A percentile compares a stretch with the other conserved stretches of the same genome.
Evolutionary conservation across 64 coral and sea anemone species (phyloP).

Genomic region (Montipora efflorescens): DNA sequence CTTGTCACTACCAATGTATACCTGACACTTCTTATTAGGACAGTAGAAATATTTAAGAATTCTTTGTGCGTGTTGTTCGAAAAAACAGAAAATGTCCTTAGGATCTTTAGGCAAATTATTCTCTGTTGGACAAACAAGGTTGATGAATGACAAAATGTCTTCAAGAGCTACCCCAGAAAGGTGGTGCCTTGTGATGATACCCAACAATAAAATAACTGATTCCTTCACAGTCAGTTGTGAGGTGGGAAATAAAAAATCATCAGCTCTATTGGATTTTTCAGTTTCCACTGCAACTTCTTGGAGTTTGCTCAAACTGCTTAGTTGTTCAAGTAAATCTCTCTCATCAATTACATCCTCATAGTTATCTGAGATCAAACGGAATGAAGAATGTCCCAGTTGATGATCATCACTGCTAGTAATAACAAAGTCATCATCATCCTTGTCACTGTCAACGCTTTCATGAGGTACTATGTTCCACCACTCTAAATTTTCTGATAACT

Average conservation of each 20-base stretch:
- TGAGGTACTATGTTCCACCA: not conserved
- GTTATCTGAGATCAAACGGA: not conserved
- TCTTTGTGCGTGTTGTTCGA: constrained; percentile 21
- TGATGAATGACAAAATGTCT: constrained; percentile 24
- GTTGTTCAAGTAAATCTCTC: constrained; percentile 20
- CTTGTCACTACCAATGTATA: not conserved
- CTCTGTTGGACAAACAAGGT: constrained; percentile 22
- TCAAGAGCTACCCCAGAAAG: constrained; percentile 31
- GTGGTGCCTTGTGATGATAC: constrained; percentile 24
- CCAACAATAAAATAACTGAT: constrained; percentile 11
- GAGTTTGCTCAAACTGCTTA: not conserved
- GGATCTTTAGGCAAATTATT: constrained; percentile 21
- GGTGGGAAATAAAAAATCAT: constrained; percentile 18
- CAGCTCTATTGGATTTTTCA: not conserved
- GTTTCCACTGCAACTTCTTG: not conserved
- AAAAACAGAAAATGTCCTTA: constrained; percentile 30
- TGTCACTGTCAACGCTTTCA: not conserved
- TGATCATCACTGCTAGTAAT: not conserved
- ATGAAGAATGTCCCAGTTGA: not conserved
- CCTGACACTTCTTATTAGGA: constrained; percentile 33
- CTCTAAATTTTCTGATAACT: not conserved
- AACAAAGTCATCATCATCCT: not conserved
- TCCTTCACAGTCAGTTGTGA: constrained; percentile 23
- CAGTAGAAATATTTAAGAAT: constrained; percentile 58
- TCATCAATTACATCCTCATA: not conserved